phyloP scores from a whole-genome alignment of 2,797 vertebrate species.

The Rhabdomys pumilio region DNA sequence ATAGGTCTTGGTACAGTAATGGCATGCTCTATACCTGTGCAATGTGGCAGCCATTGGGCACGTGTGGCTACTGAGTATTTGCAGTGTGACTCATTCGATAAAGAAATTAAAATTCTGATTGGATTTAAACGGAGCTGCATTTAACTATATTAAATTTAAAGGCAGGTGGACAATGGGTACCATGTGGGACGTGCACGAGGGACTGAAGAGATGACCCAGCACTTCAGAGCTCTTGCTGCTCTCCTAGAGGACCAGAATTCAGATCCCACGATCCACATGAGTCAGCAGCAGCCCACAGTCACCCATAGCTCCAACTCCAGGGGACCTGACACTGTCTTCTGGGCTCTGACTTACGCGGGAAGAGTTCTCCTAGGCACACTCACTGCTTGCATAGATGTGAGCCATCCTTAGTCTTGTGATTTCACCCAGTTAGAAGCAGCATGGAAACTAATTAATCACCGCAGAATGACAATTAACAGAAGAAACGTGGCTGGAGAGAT shows the following conservation, averaged over 20 bases:
- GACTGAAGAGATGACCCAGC: background rate
- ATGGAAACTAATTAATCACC: conserved; percentile 28
- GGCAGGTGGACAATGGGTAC: background rate
- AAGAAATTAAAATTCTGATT: conserved; percentile 43
- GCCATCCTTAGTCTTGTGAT: conserved; percentile 61
- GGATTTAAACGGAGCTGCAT: conserved; percentile 28
- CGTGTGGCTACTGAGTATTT: background rate
- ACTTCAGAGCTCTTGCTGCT: background rate
- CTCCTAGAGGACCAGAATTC: background rate
- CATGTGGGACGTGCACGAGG: background rate
- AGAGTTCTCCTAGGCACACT: conserved; percentile 22
- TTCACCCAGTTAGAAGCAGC: conserved; percentile 68
- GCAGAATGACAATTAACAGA: conserved; percentile 72
- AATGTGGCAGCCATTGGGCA: background rate
- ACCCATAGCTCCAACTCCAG: background rate
- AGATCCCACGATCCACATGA: background rate
- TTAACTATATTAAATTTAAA: background rate
- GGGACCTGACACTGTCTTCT: background rate
- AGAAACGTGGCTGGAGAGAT: conserved; percentile 54
- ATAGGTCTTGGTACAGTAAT: background rate
- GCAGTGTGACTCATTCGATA: background rate
- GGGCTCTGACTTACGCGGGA: background rate
- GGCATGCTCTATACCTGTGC: background rate
- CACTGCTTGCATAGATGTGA: conserved; percentile 9
- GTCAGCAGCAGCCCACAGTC: background rate